phyloP scores from a whole-genome alignment of 1,140 invertebrate species.

The Drosophila pseudoobscura region DNA sequence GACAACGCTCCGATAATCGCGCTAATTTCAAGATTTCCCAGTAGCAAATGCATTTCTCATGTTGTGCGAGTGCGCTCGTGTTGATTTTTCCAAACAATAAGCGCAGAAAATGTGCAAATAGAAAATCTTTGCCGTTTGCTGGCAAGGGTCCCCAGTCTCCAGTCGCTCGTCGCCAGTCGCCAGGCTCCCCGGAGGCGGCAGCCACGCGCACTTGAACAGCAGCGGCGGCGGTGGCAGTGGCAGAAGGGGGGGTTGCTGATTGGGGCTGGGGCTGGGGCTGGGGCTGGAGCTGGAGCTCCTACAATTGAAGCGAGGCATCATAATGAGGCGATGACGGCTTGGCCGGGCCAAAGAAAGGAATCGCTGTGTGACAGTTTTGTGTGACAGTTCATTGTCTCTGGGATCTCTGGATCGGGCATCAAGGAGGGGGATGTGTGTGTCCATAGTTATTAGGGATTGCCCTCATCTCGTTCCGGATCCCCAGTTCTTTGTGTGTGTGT shows the following conservation, averaged over 20 bases:
- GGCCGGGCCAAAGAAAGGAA: constrained; percentile 43
- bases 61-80: constrained; percentile 51
- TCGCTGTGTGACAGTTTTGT: constrained; percentile 46
- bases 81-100: constrained; percentile 82
- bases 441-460: constrained; percentile 69
- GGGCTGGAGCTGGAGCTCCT: constrained; percentile 1
- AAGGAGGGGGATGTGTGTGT: constrained; percentile 9
- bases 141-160: constrained; percentile 11
- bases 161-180: neutral
- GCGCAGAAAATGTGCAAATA: constrained; percentile 75
- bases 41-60: constrained; percentile 73
- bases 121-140: constrained; percentile 53
- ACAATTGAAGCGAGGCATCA: constrained; percentile 17
- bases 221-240: neutral
- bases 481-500: constrained; percentile 2
- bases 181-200: constrained; percentile 64
- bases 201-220: constrained; percentile 57
- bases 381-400: constrained; percentile 38
- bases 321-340: constrained; percentile 25
- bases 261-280: neutral
- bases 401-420: neutral
- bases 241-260: constrained; percentile 14
- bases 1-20: constrained; percentile 81
- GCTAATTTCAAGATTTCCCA: constrained; percentile 83
- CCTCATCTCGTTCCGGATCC: constrained; percentile 50